Conservation (phyloP, 2,113 vertebrate genomes). For the Hypanus sabinus region DNA sequence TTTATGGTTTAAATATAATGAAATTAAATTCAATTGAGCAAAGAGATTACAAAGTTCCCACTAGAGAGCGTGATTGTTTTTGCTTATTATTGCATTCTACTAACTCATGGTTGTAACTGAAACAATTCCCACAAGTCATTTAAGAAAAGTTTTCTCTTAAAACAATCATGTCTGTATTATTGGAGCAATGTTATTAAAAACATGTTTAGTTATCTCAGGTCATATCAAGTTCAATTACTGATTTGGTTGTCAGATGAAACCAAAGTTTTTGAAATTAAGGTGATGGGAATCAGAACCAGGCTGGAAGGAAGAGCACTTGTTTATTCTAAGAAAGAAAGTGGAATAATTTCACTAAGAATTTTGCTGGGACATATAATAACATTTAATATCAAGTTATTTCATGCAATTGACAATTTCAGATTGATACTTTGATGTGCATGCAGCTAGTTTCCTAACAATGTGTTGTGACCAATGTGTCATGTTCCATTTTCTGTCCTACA, state of each 20-base stretch:
- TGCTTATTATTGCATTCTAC: conserved; percentile 17
- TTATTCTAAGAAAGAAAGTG: not conserved
- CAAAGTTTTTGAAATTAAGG: conserved; percentile 26
- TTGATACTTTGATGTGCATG: not conserved
- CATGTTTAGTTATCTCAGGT: not conserved
- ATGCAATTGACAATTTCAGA: not conserved
- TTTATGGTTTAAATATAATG: not conserved
- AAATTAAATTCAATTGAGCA: not conserved
- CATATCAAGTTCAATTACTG: conserved; percentile 23
- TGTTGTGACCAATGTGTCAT: not conserved
- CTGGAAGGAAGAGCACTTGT: not conserved
- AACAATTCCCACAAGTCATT: conserved; percentile 7
- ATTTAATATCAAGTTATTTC: not conserved
- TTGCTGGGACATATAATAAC: not conserved
- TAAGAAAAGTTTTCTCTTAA: not conserved
- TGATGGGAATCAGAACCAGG: not conserved
- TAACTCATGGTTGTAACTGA: conserved; percentile 16
- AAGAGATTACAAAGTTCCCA: conserved; percentile 12
- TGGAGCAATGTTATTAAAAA: conserved; percentile 15
- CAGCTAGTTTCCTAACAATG: not conserved
- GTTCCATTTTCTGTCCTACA: not conserved
- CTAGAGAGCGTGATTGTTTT: not conserved
- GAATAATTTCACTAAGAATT: not conserved
- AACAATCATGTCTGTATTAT: conserved; percentile 26
- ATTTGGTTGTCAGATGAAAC: conserved; percentile 6